Base-by-base conservation (phyloP, 2,888 invertebrate genomes). In the Cordilura impudica region DNA sequence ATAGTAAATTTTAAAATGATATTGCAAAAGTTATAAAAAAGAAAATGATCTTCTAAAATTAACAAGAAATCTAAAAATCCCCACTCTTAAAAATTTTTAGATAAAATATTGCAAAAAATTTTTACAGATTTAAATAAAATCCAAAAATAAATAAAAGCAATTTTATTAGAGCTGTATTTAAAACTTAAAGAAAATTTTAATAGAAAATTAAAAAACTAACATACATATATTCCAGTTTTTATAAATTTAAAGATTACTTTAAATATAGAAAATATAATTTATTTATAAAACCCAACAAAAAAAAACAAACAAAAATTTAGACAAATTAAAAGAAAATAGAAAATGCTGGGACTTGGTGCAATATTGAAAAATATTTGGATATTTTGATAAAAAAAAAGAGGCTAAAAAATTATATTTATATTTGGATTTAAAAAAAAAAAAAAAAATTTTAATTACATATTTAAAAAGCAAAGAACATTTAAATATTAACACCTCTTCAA, bases 331-430 rank as follows among this genome's bases (percentile, higher is more conserved):
- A 61, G 4, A 47, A 63, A 45, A 45, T 47, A 60, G 53, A 45
- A 45, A 47, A 60, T 61, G 77, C 77, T 77, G 77, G 77, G 77
- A 77, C 77, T 77, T 71, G 61, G 77, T 77, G 77, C 77, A 77
- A 77, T 77, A 77, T 67, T 56, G 14, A 47, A 43, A 56, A 26
- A 58, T 18, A 12, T 47, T 67, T 67, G 14, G 49, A 35, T 58
- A 49, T 23, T 39, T 49, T 47, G 21, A 4, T 35, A 18, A 14
- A 49, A 21, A n/a, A 58, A 61, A 10, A 8, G 26, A 29, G 26
- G 8, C 14, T 16, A 29, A 51, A 23, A 51, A 51, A n/a, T 23
- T 14, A 12, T 4, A 39, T 21, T n/a, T 12, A 51, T 21, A 51
- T 23, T n/a, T 14, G 26, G 26, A 51, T 10, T 18, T 47, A 4